Evolutionary conservation across 2,113 vertebrate genomes (phyloP).

Genomic region (Indri indri): DNA sequence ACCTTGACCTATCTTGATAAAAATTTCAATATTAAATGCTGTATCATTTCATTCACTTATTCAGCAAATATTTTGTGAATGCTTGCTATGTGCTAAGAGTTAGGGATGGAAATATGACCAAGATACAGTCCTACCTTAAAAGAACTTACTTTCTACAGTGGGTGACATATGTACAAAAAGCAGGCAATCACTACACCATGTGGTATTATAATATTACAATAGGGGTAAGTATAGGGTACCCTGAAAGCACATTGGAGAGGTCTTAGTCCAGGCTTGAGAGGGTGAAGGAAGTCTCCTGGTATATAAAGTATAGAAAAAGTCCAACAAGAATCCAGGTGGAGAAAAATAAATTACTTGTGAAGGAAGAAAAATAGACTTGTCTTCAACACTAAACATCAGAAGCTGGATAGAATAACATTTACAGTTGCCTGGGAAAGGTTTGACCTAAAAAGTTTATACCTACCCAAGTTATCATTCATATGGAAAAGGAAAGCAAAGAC

Average conservation of each 20-base stretch:
- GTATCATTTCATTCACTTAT: not conserved
- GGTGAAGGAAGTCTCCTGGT: not conserved
- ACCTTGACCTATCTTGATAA: not conserved
- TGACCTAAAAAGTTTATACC: not conserved
- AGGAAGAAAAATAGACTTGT: not conserved
- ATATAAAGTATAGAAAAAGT: not conserved
- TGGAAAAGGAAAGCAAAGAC: slow-evolving; percentile 26
- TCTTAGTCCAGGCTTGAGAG: not conserved
- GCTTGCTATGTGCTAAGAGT: not conserved
- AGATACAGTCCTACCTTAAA: not conserved
- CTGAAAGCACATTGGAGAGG: not conserved
- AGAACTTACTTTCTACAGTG: not conserved
- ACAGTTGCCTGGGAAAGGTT: not conserved
- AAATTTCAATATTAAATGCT: slow-evolving; percentile 20
- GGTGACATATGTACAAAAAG: not conserved
- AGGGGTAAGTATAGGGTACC: not conserved
- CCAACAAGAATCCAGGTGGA: not conserved
- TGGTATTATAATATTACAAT: not conserved
- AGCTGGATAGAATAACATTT: not conserved
- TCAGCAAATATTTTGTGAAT: slow-evolving; percentile 27
- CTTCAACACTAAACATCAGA: not conserved
- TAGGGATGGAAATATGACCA: not conserved
- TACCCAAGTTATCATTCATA: not conserved
- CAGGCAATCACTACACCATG: not conserved
- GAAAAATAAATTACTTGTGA: not conserved